phyloP scores from a whole-genome alignment of 2,888 invertebrate species.

The Meghimatium bilineatum region DNA sequence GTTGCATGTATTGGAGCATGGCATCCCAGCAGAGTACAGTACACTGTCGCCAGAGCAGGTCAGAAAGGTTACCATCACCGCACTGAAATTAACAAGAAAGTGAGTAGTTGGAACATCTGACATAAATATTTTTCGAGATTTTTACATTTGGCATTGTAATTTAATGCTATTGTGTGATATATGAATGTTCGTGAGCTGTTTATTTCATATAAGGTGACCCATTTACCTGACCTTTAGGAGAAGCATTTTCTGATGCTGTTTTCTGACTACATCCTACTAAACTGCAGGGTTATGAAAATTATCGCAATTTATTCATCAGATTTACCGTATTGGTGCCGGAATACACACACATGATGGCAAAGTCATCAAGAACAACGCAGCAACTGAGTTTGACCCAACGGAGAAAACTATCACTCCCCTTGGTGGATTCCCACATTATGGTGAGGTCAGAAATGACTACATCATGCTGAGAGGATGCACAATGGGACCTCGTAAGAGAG shows the following conservation, averaged over 20 bases:
- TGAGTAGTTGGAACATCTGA: not conserved
- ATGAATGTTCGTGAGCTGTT: too few relatives aligned
- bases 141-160: too few relatives aligned
- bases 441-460: slow-evolving; percentile 99
- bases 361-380: slow-evolving; percentile 94
- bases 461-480: slow-evolving; percentile 98
- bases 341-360: slow-evolving; percentile 79
- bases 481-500: slow-evolving; percentile 96
- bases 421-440: slow-evolving; percentile 99
- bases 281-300: too few relatives aligned
- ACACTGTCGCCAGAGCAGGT: slow-evolving; percentile 99
- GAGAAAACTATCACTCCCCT: slow-evolving; percentile 98
- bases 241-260: too few relatives aligned
- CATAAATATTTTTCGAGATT: too few relatives aligned
- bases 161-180: too few relatives aligned
- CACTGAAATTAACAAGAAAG: slow-evolving; percentile 98
- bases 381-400: slow-evolving; percentile 96
- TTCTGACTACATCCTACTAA: too few relatives aligned
- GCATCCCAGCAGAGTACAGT: slow-evolving; percentile 99
- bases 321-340: slow-evolving; percentile 94
- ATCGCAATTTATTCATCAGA: slow-evolving; percentile 78
- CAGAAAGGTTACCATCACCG: slow-evolving; percentile 99
- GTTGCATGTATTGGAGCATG: slow-evolving; percentile 99
- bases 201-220: too few relatives aligned
- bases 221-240: too few relatives aligned